These are phyloP conservation scores for Cephus cinctus DNA, from an alignment of 1,140 invertebrate species.

Conservation along the genomic window DNA sequence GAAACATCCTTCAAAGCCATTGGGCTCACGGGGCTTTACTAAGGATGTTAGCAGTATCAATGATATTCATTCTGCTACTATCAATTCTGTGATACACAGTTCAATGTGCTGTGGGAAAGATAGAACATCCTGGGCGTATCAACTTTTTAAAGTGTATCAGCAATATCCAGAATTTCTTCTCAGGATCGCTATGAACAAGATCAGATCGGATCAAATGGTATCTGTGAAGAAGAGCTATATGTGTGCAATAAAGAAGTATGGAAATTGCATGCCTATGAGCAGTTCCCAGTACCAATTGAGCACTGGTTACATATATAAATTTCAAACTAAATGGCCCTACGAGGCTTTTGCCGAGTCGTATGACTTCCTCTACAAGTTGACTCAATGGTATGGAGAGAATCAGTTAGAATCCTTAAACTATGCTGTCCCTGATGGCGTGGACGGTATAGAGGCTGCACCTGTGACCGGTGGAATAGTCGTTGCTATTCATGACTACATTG, in stretches of 20 bases:
- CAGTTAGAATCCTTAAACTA: not conserved
- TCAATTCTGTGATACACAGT: conserved; percentile 61
- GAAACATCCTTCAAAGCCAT: conserved; percentile 35
- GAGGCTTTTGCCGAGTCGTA: conserved; percentile 49
- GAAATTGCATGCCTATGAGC: conserved; percentile 56
- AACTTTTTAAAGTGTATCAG: conserved; percentile 71
- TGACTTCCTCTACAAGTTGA: conserved; percentile 34
- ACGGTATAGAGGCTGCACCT: conserved; percentile 30
- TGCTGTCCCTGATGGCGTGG: conserved; percentile 6
- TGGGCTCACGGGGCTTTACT: conserved; percentile 27
- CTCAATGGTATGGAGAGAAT: conserved; percentile 29
- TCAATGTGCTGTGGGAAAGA: conserved; percentile 64
- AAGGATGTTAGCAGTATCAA: conserved; percentile 38
- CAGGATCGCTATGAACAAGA: conserved; percentile 59
- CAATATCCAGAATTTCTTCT: conserved; percentile 67
- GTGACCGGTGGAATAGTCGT: conserved; percentile 41
- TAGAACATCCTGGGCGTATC: conserved; percentile 62
- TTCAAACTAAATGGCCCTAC: conserved; percentile 57
- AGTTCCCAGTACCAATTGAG: conserved; percentile 60
- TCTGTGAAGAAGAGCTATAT: conserved; percentile 54
- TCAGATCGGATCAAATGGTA: conserved; percentile 61
- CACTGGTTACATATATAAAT: conserved; percentile 51
- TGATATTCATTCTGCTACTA: conserved; percentile 48
- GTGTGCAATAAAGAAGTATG: conserved; percentile 39
- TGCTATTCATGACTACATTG: conserved; percentile 38